Evolutionary conservation across 2,113 vertebrate species (phyloP).

Genomic region (Mungos mungo): DNA sequence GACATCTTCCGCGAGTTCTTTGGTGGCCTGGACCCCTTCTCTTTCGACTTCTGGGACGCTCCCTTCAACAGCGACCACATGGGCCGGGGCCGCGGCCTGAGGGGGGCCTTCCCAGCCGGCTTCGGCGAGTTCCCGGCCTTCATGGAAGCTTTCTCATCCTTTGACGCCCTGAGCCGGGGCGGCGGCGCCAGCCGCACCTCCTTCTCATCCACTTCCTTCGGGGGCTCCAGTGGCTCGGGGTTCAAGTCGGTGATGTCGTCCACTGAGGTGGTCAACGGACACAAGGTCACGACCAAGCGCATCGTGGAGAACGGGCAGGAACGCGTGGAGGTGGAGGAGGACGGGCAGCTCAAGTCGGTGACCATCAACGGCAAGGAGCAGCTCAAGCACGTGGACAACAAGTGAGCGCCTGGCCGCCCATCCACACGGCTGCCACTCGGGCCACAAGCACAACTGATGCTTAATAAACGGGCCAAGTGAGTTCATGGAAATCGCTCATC

Average conservation of each 20-base stretch:
- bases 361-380: constrained; percentile 87
- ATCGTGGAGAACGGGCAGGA: constrained; percentile 90
- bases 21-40: constrained; percentile 60
- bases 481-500: not conserved
- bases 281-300: constrained; percentile 81
- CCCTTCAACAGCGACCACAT: not conserved
- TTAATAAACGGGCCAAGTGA: constrained; percentile 79
- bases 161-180: not conserved
- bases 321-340: constrained; percentile 90
- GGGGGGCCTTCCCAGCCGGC: constrained; percentile 41
- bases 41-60: constrained; percentile 63
- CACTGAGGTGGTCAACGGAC: constrained; percentile 77
- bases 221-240: constrained; percentile 62
- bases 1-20: constrained; percentile 72
- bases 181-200: not conserved
- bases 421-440: not conserved
- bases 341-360: constrained; percentile 88
- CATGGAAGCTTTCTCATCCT: constrained; percentile 44
- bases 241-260: constrained; percentile 77
- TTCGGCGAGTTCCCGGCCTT: constrained; percentile 56
- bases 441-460: not conserved
- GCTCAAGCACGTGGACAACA: constrained; percentile 52
- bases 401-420: not conserved
- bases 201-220: constrained; percentile 66
- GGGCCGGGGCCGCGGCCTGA: not conserved